phyloP scores from a whole-genome alignment of 1,140 invertebrate genomes.

The Drosophila nebulosa region DNA sequence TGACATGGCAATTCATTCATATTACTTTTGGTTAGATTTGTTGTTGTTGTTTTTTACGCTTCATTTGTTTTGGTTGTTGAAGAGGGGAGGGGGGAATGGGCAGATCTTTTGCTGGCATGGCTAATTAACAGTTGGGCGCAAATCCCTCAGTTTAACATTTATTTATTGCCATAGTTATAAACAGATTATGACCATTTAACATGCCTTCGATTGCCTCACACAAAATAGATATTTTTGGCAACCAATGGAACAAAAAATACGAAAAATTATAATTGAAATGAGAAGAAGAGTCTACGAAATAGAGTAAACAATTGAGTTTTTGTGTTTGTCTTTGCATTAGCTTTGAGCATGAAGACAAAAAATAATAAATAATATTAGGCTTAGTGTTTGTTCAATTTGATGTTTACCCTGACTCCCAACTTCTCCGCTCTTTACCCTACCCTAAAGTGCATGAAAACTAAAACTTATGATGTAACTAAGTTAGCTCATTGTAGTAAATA shows the following conservation, averaged over 20 bases:
- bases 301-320: conserved; percentile 59
- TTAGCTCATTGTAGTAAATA: too few species aligned
- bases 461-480: not conserved
- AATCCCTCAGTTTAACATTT: conserved; percentile 46
- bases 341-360: conserved; percentile 36
- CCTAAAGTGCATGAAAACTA: conserved; percentile 10
- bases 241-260: too few species aligned
- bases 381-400: conserved; percentile 35
- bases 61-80: conserved; percentile 53
- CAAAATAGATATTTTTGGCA: not conserved
- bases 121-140: conserved; percentile 63
- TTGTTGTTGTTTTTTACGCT: conserved; percentile 57
- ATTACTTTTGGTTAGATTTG: conserved; percentile 45
- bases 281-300: conserved; percentile 7
- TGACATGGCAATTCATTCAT: conserved; percentile 62
- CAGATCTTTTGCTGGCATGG: conserved; percentile 18
- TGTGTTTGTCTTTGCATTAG: conserved; percentile 61
- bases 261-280: not conserved
- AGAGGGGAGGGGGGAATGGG: conserved; percentile 14
- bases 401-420: conserved; percentile 40
- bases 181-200: conserved; percentile 44
- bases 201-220: conserved; percentile 31
- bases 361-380: conserved; percentile 20
- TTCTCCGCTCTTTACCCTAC: too few species aligned
- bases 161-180: conserved; percentile 45